phyloP scores from a whole-genome alignment of 2,888 invertebrate species.

The Thyatira batis region DNA sequence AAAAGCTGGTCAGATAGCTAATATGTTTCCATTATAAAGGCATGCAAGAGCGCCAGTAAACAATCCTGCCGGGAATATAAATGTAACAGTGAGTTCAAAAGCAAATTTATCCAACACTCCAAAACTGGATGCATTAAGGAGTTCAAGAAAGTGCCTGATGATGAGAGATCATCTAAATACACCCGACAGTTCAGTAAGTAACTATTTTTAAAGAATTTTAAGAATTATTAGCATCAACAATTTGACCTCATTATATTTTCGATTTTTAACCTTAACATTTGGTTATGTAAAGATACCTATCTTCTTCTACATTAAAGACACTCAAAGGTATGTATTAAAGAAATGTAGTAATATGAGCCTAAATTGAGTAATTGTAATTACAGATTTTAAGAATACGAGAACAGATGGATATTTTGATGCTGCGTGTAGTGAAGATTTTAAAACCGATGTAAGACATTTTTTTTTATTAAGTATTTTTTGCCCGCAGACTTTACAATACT shows the following conservation, averaged over 20 bases:
- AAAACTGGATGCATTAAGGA: constrained; percentile 38
- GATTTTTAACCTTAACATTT: too few species aligned
- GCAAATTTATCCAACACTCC: constrained; percentile 22
- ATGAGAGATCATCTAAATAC: neutral
- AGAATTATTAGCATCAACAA: too few species aligned
- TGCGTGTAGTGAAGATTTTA: constrained; percentile 17
- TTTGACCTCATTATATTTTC: too few species aligned
- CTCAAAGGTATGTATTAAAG: too few species aligned
- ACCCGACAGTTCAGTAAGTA: neutral
- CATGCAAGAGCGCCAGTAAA: constrained; percentile 32
- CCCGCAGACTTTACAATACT: too few species aligned
- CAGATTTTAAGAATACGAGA: constrained; percentile 23
- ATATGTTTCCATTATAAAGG: constrained; percentile 32
- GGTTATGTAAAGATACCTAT: too few species aligned
- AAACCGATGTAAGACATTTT: neutral
- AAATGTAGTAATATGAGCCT: neutral
- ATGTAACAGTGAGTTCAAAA: constrained; percentile 36
- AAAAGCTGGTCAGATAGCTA: neutral
- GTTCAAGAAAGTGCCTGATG: constrained; percentile 15
- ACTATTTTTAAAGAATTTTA: too few species aligned
- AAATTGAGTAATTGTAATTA: constrained; percentile 4
- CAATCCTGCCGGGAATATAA: constrained; percentile 25
- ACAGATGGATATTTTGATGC: constrained; percentile 31
- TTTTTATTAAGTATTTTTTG: too few species aligned
- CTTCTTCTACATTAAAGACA: too few species aligned